Evolutionary conservation across 2,888 invertebrate species (phyloP).

Genomic region (Amphiduros pacificus): DNA sequence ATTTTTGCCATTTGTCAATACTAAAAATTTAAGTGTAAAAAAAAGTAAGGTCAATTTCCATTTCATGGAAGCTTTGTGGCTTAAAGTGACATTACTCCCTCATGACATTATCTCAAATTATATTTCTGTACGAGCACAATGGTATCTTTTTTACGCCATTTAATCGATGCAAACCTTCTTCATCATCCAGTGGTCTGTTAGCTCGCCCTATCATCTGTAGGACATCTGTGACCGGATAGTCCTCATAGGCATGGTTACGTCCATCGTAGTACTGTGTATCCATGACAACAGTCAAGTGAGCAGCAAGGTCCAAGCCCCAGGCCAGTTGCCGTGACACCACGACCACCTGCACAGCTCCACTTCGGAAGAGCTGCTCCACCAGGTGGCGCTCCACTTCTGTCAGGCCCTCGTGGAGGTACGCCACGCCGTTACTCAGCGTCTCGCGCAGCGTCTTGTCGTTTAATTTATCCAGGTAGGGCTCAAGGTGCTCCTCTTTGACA

Average conservation of each 20-base stretch:
- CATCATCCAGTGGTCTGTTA: constrained; percentile 87
- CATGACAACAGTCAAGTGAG: constrained; percentile 94
- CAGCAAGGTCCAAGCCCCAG: constrained; percentile 85
- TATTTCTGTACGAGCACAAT: no score
- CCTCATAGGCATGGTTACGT: constrained; percentile 80
- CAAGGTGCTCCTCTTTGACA: constrained; percentile 75
- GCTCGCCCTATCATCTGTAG: constrained; percentile 97
- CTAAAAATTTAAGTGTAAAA: no score
- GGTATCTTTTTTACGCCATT: no score
- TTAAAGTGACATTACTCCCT: no score
- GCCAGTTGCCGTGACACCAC: constrained; percentile 90
- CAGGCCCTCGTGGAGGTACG: constrained; percentile 95
- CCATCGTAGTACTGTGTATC: constrained; percentile 93
- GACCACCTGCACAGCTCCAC: constrained; percentile 85
- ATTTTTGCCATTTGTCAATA: no score
- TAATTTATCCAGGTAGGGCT: constrained; percentile 85
- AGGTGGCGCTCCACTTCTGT: constrained; percentile 80
- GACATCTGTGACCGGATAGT: constrained; percentile 96
- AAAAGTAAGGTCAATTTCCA: no score
- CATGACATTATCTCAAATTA: no score
- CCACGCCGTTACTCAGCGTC: constrained; percentile 91
- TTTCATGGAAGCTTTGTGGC: no score
- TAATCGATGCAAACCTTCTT: constrained; percentile 74
- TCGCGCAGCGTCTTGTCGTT: constrained; percentile 89
- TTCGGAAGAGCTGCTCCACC: constrained; percentile 90